A percentile compares a stretch with the other conserved stretches of the same genome.
Conservation (phyloP, 1,140 invertebrate genomes). For the Zaprionus davidi region DNA sequence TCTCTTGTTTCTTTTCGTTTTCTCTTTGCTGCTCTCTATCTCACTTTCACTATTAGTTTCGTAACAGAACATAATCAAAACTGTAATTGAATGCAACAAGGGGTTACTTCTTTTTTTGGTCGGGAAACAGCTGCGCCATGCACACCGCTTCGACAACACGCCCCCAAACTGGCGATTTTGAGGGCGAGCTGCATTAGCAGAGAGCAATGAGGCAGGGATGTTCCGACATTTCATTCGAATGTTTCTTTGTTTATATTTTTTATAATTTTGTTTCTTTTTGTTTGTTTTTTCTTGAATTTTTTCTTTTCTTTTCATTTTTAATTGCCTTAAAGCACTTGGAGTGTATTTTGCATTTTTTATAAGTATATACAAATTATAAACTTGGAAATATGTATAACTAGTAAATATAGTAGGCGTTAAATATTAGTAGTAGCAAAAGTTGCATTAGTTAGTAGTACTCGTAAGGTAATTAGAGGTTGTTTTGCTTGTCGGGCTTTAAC, state of each 20-base stretch:
- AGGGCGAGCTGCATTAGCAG: constrained; percentile 2
- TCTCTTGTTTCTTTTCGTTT: constrained; percentile 23
- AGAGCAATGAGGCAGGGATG: not conserved
- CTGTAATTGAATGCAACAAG: constrained; percentile 53
- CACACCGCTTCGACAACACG: constrained; percentile 7
- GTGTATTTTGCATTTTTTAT: constrained; percentile 80
- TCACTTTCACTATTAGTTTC: constrained; percentile 72
- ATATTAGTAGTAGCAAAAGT: constrained; percentile 82
- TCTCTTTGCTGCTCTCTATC: constrained; percentile 15
- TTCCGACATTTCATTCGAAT: constrained; percentile 69
- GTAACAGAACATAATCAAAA: constrained; percentile 79
- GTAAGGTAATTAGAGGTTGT: constrained; percentile 65
- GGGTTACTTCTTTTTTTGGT: constrained; percentile 58
- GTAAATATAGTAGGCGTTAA: constrained; percentile 76
- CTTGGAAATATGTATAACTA: constrained; percentile 75
- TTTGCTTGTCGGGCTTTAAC: constrained; percentile 58
- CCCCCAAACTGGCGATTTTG: constrained; percentile 77
- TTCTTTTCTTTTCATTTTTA: constrained; percentile 52
- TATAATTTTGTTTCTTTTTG: constrained; percentile 44
- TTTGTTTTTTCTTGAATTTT: constrained; percentile 15
- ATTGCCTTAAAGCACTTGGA: constrained; percentile 81
- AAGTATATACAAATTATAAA: constrained; percentile 81
- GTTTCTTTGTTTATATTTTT: constrained; percentile 50
- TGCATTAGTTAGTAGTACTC: constrained; percentile 72
- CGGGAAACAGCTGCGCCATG: constrained; percentile 21